Percentiles rank a stretch among this genome's conserved stretches.
These are phyloP conservation scores for Heliconius nattereri DNA, from an alignment of 1,140 invertebrate genomes.

Conservation along the genomic window DNA sequence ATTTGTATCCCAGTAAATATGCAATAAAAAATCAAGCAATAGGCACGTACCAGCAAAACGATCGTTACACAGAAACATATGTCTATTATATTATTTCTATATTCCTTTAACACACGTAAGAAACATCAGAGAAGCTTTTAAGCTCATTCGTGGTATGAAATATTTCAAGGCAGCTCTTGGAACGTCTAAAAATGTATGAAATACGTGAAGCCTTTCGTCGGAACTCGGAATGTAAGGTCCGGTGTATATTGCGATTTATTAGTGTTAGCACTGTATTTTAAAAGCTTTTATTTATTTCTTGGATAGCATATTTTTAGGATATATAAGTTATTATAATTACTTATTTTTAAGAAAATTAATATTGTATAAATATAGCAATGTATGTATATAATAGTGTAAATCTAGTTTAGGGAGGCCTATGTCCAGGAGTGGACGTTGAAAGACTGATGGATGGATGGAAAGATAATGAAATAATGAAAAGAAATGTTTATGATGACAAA, in stretches of 20 bases:
- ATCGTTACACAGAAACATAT: background rate
- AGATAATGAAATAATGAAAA: too few species aligned
- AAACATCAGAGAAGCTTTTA: conserved; percentile 10
- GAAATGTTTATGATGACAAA: too few species aligned
- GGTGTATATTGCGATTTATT: background rate
- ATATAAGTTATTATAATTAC: too few species aligned
- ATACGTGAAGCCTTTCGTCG: background rate
- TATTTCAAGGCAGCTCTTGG: conserved; percentile 8
- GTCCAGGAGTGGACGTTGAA: too few species aligned
- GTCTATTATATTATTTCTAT: background rate
- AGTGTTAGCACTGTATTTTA: background rate
- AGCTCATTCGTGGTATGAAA: conserved; percentile 14
- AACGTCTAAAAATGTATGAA: conserved; percentile 6
- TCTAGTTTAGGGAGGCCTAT: too few species aligned
- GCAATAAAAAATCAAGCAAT: background rate
- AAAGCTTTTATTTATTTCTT: too few species aligned
- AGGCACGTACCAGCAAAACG: background rate
- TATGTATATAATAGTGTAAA: too few species aligned
- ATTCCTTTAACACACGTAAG: conserved; percentile 8
- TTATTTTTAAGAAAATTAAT: too few species aligned
- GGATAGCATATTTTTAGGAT: too few species aligned
- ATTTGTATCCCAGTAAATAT: background rate
- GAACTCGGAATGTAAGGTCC: conserved; percentile 5
- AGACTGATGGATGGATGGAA: too few species aligned
- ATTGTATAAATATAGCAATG: too few species aligned